Evolutionary conservation across 2,888 invertebrate species (phyloP), one percentile per base, ranked within the genome.

Genomic region (Platycheirus albimanus): DNA sequence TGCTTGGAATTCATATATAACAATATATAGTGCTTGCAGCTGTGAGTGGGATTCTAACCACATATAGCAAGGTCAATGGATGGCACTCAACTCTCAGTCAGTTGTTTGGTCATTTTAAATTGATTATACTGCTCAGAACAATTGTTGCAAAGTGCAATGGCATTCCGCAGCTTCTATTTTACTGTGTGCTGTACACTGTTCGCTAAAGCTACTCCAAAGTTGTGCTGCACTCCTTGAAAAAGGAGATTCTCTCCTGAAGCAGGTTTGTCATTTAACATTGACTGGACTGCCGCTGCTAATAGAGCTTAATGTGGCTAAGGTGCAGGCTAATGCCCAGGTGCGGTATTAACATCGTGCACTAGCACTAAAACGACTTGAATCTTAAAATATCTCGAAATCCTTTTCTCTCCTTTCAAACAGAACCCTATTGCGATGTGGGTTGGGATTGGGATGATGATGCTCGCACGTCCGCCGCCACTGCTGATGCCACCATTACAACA

Each of bases 91-190:
- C 49, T 30, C 47, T 28, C 19, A 33, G 43, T 19, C 47, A 51
- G 41, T 51, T 58, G 66, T 49, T 66, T 56, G 58, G 49, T 43
- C 41, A 58, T 75, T 75, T 75, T 43, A 75, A 75, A 75, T 75
- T 75, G 75, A 75, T 75, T 75, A 58, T 56, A 30, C 36, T 36
- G 58, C 33, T 15, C 38, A 43, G 30, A 67, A 75, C 67, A 75
- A 75, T 75, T 58, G 75, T 24, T 30, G 54, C 30, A 51, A 56
- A 58, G 51, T 75, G 58, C 58, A 61, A 61, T 75, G 33, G 51
- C 75, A 75, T 67, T 75, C 67, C 24, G n/a, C 56, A 41, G 51
- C 36, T 51, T 45, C 51, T 51, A 24, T 52, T 56, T 45, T 10
- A 51, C 20, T 33, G 30, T 10, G n/a, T 13, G n/a, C 38, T 13